Evolutionary conservation across 1,140 invertebrate genomes (phyloP).

Genomic region (Drosophila rufa): DNA sequence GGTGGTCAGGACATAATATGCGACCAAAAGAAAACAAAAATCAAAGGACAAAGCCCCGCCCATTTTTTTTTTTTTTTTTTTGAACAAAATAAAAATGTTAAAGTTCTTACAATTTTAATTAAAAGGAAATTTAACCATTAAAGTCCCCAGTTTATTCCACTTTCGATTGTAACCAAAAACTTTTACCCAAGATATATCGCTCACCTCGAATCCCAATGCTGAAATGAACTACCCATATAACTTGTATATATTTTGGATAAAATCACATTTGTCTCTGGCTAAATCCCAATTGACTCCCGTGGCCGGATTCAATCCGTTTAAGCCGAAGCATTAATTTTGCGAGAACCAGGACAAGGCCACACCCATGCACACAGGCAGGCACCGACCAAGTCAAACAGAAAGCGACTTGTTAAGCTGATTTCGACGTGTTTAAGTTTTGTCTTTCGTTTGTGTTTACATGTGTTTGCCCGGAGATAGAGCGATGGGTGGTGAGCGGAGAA

Average conservation of each 20-base stretch:
- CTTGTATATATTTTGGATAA: slow-evolving; percentile 8
- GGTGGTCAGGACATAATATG: no score
- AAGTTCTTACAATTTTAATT: no score
- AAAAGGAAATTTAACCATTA: no score
- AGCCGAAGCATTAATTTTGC: slow-evolving; percentile 40
- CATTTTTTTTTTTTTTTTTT: no score
- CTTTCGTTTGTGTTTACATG: slow-evolving; percentile 70
- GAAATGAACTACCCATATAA: neutral
- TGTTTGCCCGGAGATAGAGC: slow-evolving; percentile 45
- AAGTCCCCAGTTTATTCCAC: neutral
- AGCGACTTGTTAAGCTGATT: slow-evolving; percentile 72
- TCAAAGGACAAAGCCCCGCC: no score
- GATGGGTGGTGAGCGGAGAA: neutral
- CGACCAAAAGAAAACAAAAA: no score
- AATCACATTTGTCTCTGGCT: slow-evolving; percentile 32
- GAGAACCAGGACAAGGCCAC: slow-evolving; percentile 34
- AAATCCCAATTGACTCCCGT: slow-evolving; percentile 37
- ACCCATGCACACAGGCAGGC: slow-evolving; percentile 22
- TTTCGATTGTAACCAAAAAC: neutral
- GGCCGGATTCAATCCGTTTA: slow-evolving; percentile 38
- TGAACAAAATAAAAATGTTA: no score
- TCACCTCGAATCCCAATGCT: neutral
- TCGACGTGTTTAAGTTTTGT: slow-evolving; percentile 71
- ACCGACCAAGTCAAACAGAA: slow-evolving; percentile 59
- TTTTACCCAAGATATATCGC: neutral